Evolutionary conservation across 2,888 invertebrate species (phyloP).

Genomic region (Sinotaia quadrata): DNA sequence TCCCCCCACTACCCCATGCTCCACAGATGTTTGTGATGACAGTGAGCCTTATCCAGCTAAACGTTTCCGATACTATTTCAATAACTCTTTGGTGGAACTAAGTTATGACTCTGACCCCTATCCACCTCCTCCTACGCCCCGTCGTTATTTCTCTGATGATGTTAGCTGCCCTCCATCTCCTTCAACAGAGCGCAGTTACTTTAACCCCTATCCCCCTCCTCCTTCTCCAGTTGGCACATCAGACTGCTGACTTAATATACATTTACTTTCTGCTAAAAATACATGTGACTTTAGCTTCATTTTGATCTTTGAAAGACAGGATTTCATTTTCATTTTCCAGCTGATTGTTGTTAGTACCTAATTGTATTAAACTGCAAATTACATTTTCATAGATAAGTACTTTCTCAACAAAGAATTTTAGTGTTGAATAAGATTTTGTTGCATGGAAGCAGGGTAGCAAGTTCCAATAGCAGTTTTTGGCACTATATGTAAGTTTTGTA

Average conservation of each 20-base stretch:
- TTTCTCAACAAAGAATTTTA: too few relatives aligned
- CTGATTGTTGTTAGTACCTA: too few relatives aligned
- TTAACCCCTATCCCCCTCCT: slow-evolving; percentile 87
- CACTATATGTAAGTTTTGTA: too few relatives aligned
- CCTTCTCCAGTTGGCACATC: slow-evolving; percentile 80
- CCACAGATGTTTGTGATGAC: slow-evolving; percentile 90
- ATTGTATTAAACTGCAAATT: too few relatives aligned
- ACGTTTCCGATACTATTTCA: slow-evolving; percentile 47
- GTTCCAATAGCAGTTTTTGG: too few relatives aligned
- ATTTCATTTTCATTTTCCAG: too few relatives aligned
- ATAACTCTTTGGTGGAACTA: slow-evolving; percentile 50
- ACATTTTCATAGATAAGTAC: too few relatives aligned
- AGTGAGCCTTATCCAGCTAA: slow-evolving; percentile 70
- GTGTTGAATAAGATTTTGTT: too few relatives aligned
- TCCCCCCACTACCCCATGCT: slow-evolving; percentile 91
- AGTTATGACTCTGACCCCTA: slow-evolving; percentile 81
- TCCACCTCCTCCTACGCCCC: slow-evolving; percentile 84
- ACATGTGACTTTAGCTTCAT: too few relatives aligned
- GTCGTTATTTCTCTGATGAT: slow-evolving; percentile 82
- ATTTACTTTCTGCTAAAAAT: too few relatives aligned
- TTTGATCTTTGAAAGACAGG: too few relatives aligned
- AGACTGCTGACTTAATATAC: slow-evolving; percentile 66
- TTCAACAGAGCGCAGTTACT: slow-evolving; percentile 79
- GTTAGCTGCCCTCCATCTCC: slow-evolving; percentile 77
- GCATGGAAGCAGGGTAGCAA: too few relatives aligned